Evolutionary conservation across 2,888 invertebrate genomes (phyloP).

Genomic region (Deilephila elpenor): DNA sequence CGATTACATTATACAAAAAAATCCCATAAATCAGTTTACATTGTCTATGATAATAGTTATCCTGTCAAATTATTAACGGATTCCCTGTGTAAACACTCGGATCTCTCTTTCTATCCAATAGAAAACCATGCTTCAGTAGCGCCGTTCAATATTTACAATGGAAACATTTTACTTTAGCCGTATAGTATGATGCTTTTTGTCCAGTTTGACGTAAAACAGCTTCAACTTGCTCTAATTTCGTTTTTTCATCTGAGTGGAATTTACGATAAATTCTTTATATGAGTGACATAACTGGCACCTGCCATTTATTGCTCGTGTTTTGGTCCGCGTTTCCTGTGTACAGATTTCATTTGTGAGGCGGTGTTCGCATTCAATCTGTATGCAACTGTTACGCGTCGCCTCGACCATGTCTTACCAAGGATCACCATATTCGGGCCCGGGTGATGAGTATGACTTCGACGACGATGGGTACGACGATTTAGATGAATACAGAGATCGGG

Average conservation of each 20-base stretch:
- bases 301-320: conserved; percentile 61
- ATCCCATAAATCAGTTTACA: conserved; percentile 26
- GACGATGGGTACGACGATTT: conserved; percentile 89
- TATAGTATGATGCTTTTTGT: conserved; percentile 71
- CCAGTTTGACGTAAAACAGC: conserved; percentile 78
- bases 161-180: conserved; percentile 40
- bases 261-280: conserved; percentile 69
- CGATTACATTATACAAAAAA: conserved; percentile 26
- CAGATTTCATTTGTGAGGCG: conserved; percentile 71
- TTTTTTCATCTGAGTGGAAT: conserved; percentile 65
- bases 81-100: conserved; percentile 39
- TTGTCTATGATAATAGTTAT: conserved; percentile 55
- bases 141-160: conserved; percentile 35
- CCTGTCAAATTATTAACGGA: conserved; percentile 39
- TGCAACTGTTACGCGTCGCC: conserved; percentile 83
- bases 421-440: conserved; percentile 87
- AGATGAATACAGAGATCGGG: conserved; percentile 88
- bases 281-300: conserved; percentile 68
- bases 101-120: conserved; percentile 53
- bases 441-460: conserved; percentile 89
- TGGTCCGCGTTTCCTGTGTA: conserved; percentile 55
- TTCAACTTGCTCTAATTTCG: conserved; percentile 72
- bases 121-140: conserved; percentile 39
- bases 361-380: conserved; percentile 79
- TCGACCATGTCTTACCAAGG: conserved; percentile 88